Evolutionary conservation across 1,140 invertebrate species (phyloP).

Genomic region (Patella vulgata): DNA sequence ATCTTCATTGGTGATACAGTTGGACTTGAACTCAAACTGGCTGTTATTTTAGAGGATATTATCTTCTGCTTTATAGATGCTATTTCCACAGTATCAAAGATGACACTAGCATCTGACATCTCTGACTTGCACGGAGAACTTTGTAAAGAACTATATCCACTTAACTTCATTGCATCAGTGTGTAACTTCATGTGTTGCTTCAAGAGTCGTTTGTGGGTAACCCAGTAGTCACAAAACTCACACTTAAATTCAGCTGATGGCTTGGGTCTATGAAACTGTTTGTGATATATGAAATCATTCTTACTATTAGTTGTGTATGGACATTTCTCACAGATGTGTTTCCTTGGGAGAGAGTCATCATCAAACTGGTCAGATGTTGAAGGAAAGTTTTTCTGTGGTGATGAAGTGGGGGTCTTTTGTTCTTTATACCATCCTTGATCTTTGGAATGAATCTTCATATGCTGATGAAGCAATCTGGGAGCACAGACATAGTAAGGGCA

Average conservation of each 20-base stretch:
- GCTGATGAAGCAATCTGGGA: conserved; percentile 62
- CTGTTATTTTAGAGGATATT: conserved; percentile 57
- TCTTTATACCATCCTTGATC: conserved; percentile 29
- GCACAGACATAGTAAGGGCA: conserved; percentile 82
- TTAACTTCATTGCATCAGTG: conserved; percentile 59
- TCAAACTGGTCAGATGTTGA: no score
- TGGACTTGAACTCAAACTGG: conserved; percentile 51
- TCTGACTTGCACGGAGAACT: conserved; percentile 58
- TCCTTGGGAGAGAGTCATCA: conserved; percentile 26
- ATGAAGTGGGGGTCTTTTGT: conserved; percentile 29
- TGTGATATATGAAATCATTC: conserved; percentile 85
- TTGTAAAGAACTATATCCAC: conserved; percentile 10
- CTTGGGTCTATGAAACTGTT: conserved; percentile 82
- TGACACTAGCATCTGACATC: conserved; percentile 45
- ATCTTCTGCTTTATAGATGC: conserved; percentile 60
- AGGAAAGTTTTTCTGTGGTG: conserved; percentile 17
- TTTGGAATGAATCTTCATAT: conserved; percentile 61
- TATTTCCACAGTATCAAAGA: conserved; percentile 58
- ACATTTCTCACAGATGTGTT: conserved; percentile 64
- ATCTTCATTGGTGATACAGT: conserved; percentile 56
- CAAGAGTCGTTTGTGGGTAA: conserved; percentile 80
- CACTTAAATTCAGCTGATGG: conserved; percentile 77
- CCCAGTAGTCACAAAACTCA: conserved; percentile 82
- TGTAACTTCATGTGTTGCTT: conserved; percentile 83
- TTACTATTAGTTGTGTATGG: conserved; percentile 74